These are phyloP conservation scores for Arctopsyche grandis DNA, from an alignment of 1,140 invertebrate genomes.

Conservation along the genomic window DNA sequence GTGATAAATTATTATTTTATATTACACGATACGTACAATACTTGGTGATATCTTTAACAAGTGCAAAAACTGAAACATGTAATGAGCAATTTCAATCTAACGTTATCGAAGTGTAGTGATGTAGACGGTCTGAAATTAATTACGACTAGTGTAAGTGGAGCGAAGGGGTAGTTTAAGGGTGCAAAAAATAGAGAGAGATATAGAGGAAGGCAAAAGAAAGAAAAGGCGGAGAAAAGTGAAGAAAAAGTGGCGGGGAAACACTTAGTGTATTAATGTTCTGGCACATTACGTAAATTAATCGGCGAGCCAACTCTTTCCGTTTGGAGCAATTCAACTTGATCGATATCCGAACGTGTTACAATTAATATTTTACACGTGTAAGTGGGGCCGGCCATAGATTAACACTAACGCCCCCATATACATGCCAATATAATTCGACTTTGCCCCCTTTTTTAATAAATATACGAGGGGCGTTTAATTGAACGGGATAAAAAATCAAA, in stretches of 20 bases:
- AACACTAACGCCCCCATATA: not conserved
- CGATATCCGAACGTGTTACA: not conserved
- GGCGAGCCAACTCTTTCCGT: not conserved
- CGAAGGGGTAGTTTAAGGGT: not conserved
- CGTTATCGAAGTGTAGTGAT: not conserved
- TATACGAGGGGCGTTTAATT: no score
- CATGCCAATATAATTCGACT: no score
- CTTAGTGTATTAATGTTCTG: not conserved
- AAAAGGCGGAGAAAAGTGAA: not conserved
- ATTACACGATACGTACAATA: no score
- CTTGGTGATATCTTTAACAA: no score
- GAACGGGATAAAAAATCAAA: no score
- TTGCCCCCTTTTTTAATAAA: no score
- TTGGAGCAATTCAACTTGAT: not conserved
- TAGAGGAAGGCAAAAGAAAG: not conserved
- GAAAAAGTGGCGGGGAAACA: not conserved
- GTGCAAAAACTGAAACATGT: no score
- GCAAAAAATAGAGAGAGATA: not conserved
- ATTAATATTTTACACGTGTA: constrained; percentile 23
- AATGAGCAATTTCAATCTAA: not conserved
- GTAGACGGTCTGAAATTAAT: not conserved
- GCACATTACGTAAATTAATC: constrained; percentile 16
- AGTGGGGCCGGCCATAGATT: not conserved
- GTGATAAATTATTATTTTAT: no score
- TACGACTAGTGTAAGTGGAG: not conserved